Percentiles rank a stretch among this genome's conserved stretches.
These are phyloP conservation scores for Tragopan temminckii DNA, from an alignment of 2,797 vertebrate species.

Conservation along the genomic window DNA sequence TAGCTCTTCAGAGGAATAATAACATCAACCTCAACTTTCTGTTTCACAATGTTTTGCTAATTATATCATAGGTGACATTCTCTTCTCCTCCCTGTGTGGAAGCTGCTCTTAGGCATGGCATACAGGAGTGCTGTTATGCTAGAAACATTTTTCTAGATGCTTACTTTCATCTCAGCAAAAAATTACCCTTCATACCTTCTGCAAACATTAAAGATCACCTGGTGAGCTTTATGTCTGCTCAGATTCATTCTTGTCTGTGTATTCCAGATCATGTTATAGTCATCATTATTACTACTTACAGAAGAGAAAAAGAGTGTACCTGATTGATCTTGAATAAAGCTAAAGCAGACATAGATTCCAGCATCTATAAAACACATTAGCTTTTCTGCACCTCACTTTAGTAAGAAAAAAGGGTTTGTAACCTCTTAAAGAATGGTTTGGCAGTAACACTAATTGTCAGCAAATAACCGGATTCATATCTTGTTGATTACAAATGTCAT, in stretches of 20 bases:
- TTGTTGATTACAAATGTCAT: background rate
- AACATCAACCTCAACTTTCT: background rate
- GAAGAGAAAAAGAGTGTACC: background rate
- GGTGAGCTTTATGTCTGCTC: background rate
- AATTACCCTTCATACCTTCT: background rate
- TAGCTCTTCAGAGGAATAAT: background rate
- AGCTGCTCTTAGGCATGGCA: background rate
- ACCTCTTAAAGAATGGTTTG: background rate
- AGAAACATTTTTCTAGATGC: background rate
- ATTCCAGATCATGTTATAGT: background rate
- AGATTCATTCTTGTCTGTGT: background rate
- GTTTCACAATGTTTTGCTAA: background rate
- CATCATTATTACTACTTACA: background rate
- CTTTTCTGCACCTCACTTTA: background rate
- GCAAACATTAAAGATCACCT: background rate
- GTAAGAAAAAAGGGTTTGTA: background rate
- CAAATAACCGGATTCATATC: background rate
- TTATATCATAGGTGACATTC: background rate
- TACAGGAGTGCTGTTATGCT: background rate
- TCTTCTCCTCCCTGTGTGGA: background rate
- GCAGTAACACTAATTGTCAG: background rate
- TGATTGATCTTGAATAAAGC: background rate
- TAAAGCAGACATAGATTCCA: background rate
- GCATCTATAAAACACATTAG: background rate
- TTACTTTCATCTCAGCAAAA: constrained; percentile 13